These are phyloP conservation scores for Caretta caretta DNA, from an alignment of 2,113 vertebrate species.

Conservation along the genomic window DNA sequence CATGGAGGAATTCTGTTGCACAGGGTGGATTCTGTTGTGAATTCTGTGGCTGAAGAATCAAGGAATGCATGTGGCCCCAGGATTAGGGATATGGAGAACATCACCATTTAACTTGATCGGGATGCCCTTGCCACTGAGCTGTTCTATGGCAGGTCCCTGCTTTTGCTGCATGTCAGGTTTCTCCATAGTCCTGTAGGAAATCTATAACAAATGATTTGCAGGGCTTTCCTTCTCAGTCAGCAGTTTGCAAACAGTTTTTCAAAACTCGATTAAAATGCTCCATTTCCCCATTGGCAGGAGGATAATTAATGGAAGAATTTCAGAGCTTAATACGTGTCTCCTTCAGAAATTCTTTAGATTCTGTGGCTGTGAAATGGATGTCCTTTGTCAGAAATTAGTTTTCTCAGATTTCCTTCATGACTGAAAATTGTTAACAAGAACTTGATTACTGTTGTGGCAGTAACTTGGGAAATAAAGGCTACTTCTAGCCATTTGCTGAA, in stretches of 20 bases:
- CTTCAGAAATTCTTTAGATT: constrained; percentile 44
- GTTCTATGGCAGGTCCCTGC: neutral
- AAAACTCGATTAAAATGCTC: constrained; percentile 66
- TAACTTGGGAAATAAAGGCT: constrained; percentile 40
- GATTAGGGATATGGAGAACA: constrained; percentile 6
- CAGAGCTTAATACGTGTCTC: constrained; percentile 41
- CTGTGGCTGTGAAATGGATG: constrained; percentile 1
- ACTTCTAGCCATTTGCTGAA: constrained; percentile 51
- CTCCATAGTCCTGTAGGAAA: constrained; percentile 47
- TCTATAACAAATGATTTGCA: constrained; percentile 69
- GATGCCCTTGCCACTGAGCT: neutral
- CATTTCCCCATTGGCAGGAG: constrained; percentile 53
- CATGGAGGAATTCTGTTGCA: neutral
- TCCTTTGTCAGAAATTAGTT: constrained; percentile 34
- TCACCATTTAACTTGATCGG: neutral
- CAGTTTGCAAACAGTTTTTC: constrained; percentile 69
- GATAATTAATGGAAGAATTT: constrained; percentile 62
- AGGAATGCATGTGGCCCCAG: neutral
- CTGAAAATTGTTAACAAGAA: constrained; percentile 54
- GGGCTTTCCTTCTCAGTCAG: constrained; percentile 67
- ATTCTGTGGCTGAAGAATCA: constrained; percentile 6
- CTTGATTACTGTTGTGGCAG: constrained; percentile 42
- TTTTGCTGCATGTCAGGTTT: constrained; percentile 44
- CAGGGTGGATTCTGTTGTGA: neutral
- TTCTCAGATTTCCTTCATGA: constrained; percentile 41